Evolutionary conservation across 2,797 vertebrate genomes (phyloP), one percentile per base, ranked within the genome.

Genomic region (Cercopithecus hamlyni): DNA sequence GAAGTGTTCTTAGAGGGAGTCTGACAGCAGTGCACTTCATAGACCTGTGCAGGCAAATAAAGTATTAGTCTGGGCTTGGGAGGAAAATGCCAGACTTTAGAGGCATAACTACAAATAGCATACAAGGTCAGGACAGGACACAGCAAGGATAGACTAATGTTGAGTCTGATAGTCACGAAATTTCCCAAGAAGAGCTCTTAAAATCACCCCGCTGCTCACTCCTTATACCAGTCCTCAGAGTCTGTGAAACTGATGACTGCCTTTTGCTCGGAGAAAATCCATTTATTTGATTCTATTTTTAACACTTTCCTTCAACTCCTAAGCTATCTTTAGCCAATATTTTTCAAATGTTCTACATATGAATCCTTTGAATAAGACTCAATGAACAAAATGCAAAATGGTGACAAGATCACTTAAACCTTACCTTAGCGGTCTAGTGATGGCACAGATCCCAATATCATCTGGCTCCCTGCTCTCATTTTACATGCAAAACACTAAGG

Each of bases 241-340:
- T 97, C 83, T 97, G 50, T 83, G 79, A 96, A 93, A 94, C 50
- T 95, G 45, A 97, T 73, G 12, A 90, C 64, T 90, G 39, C 43
- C 80, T 96, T 93, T 86, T 67, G 75, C 93, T 94, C 61, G 91
- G 48, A 88, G 88, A 95, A 97, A 96, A 95, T 94, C 27, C 45
- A 95, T 87, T 94, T 90, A 81, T 96, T 93, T 95, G 27, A 88
- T 95, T 94, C 43, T 91, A 93, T 96, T 97, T 92, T 97, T 97
- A 97, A 95, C 57, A 80, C 82, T 92, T 97, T 93, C 30, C n/a
- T 6, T 96, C 82, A 93, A 93, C 55, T 83, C 50, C 75, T 79
- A 80, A 87, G 43, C 36, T 89, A 55, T 64, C 67, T 90, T n/a
- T 45, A 93, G 41, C 12, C 50, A 93, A 14, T 81, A 50, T 76